Percentiles rank a stretch among this genome's conserved stretches.
Conservation (phyloP, 64 coral and sea anemone genomes). For the Porites australiensis region DNA sequence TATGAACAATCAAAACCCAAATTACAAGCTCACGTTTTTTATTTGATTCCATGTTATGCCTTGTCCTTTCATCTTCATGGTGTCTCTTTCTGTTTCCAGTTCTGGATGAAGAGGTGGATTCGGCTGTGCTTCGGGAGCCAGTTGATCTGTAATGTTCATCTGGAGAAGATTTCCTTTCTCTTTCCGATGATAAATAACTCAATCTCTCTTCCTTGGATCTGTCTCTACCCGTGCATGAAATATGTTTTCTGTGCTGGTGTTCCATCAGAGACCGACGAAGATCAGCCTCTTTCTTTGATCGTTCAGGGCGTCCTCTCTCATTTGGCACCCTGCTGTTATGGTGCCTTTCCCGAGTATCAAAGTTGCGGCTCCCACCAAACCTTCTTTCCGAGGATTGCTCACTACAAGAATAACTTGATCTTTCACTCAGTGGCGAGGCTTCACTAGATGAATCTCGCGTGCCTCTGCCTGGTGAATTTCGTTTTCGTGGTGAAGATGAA, state of each 20-base stretch:
- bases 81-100: neutral
- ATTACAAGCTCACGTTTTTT: slow-evolving; percentile 22
- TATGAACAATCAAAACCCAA: neutral
- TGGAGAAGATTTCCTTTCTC: neutral
- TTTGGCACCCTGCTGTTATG: neutral
- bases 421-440: neutral
- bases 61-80: neutral
- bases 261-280: slow-evolving; percentile 33
- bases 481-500: neutral
- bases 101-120: neutral
- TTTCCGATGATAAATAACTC: neutral
- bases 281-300: neutral
- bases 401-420: neutral
- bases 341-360: neutral
- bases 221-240: neutral
- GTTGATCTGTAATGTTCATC: neutral
- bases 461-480: neutral
- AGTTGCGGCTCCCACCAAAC: neutral
- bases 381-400: neutral
- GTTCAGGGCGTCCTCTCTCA: neutral
- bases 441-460: neutral
- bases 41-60: neutral
- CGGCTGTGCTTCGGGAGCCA: neutral
- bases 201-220: neutral
- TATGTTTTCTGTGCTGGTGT: slow-evolving; percentile 23